Percentiles rank a stretch among this genome's conserved stretches.
Conservation (phyloP, 2,888 invertebrate species). For the Andrena fulva region DNA sequence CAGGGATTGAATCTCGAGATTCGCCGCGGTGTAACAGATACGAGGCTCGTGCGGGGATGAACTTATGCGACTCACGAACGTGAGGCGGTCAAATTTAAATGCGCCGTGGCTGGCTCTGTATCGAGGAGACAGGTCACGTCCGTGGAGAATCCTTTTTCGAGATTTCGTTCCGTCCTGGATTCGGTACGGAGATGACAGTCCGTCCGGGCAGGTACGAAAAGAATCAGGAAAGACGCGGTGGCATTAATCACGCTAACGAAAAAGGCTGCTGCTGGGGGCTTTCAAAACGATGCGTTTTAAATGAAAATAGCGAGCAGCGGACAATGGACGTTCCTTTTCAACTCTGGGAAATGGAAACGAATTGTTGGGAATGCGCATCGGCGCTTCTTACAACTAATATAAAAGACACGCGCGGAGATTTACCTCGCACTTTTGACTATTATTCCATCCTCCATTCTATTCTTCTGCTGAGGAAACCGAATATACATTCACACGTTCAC, state of each 20-base stretch:
- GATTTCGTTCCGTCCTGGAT: constrained; percentile 63
- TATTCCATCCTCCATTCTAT: too few species aligned
- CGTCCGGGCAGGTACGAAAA: constrained; percentile 32
- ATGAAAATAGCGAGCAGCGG: constrained; percentile 62
- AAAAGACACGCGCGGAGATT: neutral
- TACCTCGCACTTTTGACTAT: too few species aligned
- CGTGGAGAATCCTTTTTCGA: constrained; percentile 59
- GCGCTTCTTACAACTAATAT: constrained; percentile 9
- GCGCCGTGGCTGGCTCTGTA: constrained; percentile 58
- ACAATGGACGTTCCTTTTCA: constrained; percentile 33
- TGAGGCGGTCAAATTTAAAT: constrained; percentile 71
- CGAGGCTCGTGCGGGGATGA: constrained; percentile 53
- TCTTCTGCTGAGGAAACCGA: too few species aligned
- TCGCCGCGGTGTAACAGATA: constrained; percentile 62
- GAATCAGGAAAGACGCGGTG: constrained; percentile 44
- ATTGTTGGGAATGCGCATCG: constrained; percentile 8
- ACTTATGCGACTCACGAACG: constrained; percentile 73
- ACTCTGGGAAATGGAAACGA: constrained; percentile 36
- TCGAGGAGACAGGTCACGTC: constrained; percentile 71
- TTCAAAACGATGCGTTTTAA: constrained; percentile 64
- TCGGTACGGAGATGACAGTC: constrained; percentile 56
- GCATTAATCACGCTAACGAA: constrained; percentile 65
- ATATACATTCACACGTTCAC: too few species aligned
- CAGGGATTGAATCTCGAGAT: constrained; percentile 45
- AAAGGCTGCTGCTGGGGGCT: constrained; percentile 20